These are phyloP conservation scores for Octopus sinensis DNA, from an alignment of 1,140 invertebrate genomes.

Conservation along the genomic window DNA sequence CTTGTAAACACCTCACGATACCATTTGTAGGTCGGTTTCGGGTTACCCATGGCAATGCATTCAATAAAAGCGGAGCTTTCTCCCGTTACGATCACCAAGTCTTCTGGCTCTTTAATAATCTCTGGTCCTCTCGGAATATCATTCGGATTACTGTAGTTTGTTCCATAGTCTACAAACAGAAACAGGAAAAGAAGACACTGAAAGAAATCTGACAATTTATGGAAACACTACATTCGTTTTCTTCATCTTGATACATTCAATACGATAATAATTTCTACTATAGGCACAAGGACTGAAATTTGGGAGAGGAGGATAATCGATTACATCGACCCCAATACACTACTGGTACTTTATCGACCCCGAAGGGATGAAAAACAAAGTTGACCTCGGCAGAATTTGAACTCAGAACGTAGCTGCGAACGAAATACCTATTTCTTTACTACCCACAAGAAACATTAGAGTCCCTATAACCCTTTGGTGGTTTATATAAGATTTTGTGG, in stretches of 20 bases:
- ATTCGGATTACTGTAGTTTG: constrained; percentile 18
- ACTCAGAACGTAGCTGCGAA: too few relatives aligned
- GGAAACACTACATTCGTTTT: neutral
- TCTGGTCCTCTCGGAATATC: constrained; percentile 27
- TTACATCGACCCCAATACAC: too few relatives aligned
- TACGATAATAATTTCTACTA: neutral
- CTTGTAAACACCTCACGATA: constrained; percentile 59
- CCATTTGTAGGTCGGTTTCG: constrained; percentile 87
- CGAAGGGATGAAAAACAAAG: too few relatives aligned
- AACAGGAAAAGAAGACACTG: neutral
- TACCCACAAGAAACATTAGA: too few relatives aligned
- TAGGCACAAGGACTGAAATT: too few relatives aligned
- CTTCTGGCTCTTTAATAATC: constrained; percentile 31
- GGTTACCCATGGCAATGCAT: constrained; percentile 85
- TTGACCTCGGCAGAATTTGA: too few relatives aligned
- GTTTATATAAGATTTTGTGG: too few relatives aligned
- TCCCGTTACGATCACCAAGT: constrained; percentile 29
- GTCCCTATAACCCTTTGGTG: too few relatives aligned
- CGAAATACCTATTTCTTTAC: too few relatives aligned
- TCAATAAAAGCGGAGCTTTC: constrained; percentile 42
- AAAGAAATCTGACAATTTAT: neutral
- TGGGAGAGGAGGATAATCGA: too few relatives aligned
- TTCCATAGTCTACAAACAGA: constrained; percentile 32
- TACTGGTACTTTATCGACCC: too few relatives aligned
- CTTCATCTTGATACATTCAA: neutral